Percentiles rank a stretch among this genome's conserved stretches.
These are phyloP conservation scores for Denticeps clupeoides DNA, from an alignment of 2,797 vertebrate genomes.

Conservation along the genomic window DNA sequence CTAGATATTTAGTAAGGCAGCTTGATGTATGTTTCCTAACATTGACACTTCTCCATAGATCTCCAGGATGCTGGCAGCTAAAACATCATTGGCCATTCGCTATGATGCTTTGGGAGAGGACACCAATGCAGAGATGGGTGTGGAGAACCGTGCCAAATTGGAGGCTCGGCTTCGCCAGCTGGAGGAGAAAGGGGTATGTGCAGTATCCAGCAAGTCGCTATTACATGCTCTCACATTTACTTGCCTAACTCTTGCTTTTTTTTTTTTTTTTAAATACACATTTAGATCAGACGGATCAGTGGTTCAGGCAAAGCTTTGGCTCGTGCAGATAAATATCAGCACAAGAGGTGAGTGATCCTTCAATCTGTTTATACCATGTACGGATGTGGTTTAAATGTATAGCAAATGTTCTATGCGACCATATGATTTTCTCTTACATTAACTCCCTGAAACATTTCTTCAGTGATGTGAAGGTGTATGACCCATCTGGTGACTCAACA, in stretches of 20 bases:
- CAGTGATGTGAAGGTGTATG: conserved; percentile 83
- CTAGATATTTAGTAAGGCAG: neutral
- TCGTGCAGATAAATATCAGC: conserved; percentile 85
- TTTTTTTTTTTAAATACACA: conserved; percentile 4
- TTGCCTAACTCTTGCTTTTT: neutral
- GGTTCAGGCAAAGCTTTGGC: conserved; percentile 90
- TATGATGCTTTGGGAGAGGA: conserved; percentile 92
- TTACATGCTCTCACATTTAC: neutral
- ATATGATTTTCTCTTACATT: no score
- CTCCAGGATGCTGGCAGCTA: conserved; percentile 93
- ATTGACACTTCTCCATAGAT: no score
- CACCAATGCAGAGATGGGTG: conserved; percentile 83
- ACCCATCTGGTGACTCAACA: conserved; percentile 86
- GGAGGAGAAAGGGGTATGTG: conserved; percentile 87
- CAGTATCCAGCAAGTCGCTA: no score
- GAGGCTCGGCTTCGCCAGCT: conserved; percentile 78
- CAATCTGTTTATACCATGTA: no score
- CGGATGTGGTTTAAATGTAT: neutral
- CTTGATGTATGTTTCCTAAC: no score
- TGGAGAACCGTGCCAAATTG: conserved; percentile 86
- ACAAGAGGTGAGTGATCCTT: conserved; percentile 73
- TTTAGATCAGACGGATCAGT: conserved; percentile 84
- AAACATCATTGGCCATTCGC: conserved; percentile 80
- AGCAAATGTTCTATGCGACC: no score
- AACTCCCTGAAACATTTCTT: neutral